Evolutionary conservation across 2,888 invertebrate genomes (phyloP).

Genomic region (Diogma glabrata): DNA sequence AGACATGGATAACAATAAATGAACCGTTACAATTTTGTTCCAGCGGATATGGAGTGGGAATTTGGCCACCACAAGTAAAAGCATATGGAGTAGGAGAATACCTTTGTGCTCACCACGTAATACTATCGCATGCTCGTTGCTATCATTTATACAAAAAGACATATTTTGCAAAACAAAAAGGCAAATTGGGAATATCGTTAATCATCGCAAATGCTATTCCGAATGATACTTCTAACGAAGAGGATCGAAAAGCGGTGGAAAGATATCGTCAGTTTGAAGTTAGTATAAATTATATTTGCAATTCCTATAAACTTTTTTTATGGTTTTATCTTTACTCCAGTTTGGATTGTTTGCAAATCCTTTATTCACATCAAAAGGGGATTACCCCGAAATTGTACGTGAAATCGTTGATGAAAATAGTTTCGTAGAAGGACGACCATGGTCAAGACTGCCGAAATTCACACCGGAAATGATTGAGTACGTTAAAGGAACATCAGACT

Average conservation of each 20-base stretch:
- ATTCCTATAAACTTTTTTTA: too few species aligned
- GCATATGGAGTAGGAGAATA: constrained; percentile 39
- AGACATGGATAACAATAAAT: constrained; percentile 48
- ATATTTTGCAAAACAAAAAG: constrained; percentile 20
- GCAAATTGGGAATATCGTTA: constrained; percentile 27
- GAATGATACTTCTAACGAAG: too few species aligned
- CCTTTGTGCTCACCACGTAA: constrained; percentile 39
- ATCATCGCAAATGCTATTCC: constrained; percentile 23
- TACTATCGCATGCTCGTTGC: constrained; percentile 40
- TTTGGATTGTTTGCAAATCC: constrained; percentile 32
- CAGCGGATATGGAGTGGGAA: constrained; percentile 37
- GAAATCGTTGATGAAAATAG: constrained; percentile 27
- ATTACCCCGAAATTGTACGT: constrained; percentile 28
- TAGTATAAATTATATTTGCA: too few species aligned
- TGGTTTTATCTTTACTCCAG: too few species aligned
- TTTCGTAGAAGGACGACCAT: constrained; percentile 25
- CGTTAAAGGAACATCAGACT: constrained; percentile 24
- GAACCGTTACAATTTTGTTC: constrained; percentile 39
- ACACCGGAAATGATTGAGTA: neutral
- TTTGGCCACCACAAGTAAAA: constrained; percentile 27
- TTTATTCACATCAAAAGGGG: constrained; percentile 25
- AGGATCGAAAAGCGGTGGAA: too few species aligned
- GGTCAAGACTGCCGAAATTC: constrained; percentile 24
- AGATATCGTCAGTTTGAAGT: too few species aligned
- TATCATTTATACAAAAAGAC: constrained; percentile 29